A percentile compares a stretch with the other conserved stretches of the same genome.
These are phyloP conservation scores for Danaus plexippus DNA, from an alignment of 1,140 invertebrate genomes.

Conservation along the genomic window DNA sequence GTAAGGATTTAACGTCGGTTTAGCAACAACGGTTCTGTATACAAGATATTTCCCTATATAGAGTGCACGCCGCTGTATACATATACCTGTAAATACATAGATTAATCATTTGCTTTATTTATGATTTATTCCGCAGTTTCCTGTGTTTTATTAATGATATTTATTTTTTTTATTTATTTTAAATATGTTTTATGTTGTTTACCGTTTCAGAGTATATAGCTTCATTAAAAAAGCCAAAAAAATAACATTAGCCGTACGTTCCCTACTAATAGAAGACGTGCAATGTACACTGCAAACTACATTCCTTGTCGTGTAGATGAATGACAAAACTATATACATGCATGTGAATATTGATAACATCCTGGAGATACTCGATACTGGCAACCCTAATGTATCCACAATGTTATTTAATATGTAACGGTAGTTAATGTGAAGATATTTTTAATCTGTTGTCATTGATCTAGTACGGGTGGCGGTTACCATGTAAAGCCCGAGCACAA, in stretches of 20 bases:
- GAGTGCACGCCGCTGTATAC: no score
- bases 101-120: no score
- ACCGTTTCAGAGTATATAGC: slow-evolving; percentile 66
- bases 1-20: no score
- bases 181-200: slow-evolving; percentile 29
- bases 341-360: no score
- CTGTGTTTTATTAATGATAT: no score
- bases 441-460: slow-evolving; percentile 18
- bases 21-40: no score
- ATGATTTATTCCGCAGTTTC: no score
- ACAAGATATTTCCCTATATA: no score
- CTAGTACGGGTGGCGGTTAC: slow-evolving; percentile 18
- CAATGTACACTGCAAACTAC: slow-evolving; percentile 26
- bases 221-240: slow-evolving; percentile 65
- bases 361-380: no score
- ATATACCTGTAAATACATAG: no score
- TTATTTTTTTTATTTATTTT: no score
- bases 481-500: slow-evolving; percentile 30
- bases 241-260: slow-evolving; percentile 37
- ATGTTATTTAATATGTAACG: neutral
- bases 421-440: slow-evolving; percentile 9
- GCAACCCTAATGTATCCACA: no score
- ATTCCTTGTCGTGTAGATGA: slow-evolving; percentile 30
- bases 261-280: slow-evolving; percentile 30
- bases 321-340: slow-evolving; percentile 13